Percentiles rank a stretch among this genome's conserved stretches.
Conservation (phyloP, 2,888 invertebrate species). For the Perizoma flavofasciatum region DNA sequence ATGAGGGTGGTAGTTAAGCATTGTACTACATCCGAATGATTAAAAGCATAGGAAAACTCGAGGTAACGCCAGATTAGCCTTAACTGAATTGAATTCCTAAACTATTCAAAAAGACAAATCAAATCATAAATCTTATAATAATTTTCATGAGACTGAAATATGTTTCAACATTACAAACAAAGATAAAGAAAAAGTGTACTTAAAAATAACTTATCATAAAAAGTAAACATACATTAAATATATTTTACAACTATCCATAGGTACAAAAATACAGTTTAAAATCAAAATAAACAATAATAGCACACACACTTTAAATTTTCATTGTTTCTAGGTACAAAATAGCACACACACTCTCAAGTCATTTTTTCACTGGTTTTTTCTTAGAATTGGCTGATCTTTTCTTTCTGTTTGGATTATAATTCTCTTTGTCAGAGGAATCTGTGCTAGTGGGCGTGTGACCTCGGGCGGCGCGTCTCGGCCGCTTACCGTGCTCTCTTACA, state of each 20-base stretch:
- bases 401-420: slow-evolving; percentile 67
- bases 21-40: too few relatives aligned
- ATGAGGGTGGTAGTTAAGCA: too few relatives aligned
- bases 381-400: slow-evolving; percentile 46
- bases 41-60: too few relatives aligned
- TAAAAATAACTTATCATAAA: too few relatives aligned
- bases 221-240: slow-evolving; percentile 8
- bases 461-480: slow-evolving; percentile 49
- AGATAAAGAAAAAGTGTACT: too few relatives aligned
- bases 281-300: slow-evolving; percentile 11
- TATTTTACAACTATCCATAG: slow-evolving; percentile 14
- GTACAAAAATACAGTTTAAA: slow-evolving; percentile 16
- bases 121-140: too few relatives aligned
- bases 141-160: too few relatives aligned
- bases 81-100: too few relatives aligned
- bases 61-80: too few relatives aligned
- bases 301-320: too few relatives aligned
- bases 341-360: slow-evolving; percentile 8
- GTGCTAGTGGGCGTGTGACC: slow-evolving; percentile 65
- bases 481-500: slow-evolving; percentile 41
- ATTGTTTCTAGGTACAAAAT: neutral
- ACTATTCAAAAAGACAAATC: too few relatives aligned
- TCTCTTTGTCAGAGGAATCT: slow-evolving; percentile 77
- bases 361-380: slow-evolving; percentile 50
- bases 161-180: too few relatives aligned